Evolutionary conservation across 2,888 invertebrate species (phyloP).

Genomic region (Melieria omissa): DNA sequence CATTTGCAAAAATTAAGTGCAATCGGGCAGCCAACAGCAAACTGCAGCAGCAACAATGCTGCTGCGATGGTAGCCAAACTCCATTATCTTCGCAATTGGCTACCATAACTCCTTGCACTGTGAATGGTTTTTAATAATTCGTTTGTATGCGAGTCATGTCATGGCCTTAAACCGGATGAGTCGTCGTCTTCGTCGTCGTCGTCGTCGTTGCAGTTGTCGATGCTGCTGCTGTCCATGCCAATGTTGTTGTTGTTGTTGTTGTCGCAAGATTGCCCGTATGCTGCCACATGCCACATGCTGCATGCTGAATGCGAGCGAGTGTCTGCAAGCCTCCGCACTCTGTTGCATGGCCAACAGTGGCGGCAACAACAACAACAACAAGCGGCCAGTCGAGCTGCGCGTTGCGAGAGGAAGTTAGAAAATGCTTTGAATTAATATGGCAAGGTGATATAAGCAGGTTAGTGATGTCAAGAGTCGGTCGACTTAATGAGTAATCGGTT

Average conservation of each 20-base stretch:
- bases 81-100: slow-evolving; percentile 60
- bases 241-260: slow-evolving; percentile 26
- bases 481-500: neutral
- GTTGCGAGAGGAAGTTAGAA: slow-evolving; percentile 54
- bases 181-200: neutral
- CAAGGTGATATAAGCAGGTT: slow-evolving; percentile 18
- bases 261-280: neutral
- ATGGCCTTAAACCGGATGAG: slow-evolving; percentile 54
- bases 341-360: no score
- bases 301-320: no score
- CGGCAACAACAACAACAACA: no score
- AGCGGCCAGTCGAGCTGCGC: no score
- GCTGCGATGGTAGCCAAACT: slow-evolving; percentile 59
- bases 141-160: slow-evolving; percentile 59
- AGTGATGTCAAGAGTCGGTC: neutral
- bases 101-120: slow-evolving; percentile 52
- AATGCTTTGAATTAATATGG: slow-evolving; percentile 55
- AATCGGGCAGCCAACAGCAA: neutral
- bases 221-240: slow-evolving; percentile 30
- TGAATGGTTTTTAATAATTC: slow-evolving; percentile 48
- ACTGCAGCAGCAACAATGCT: neutral
- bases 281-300: no score
- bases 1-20: slow-evolving; percentile 20
- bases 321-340: no score
- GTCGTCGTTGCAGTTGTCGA: neutral